Evolutionary conservation across 2,888 invertebrate genomes (phyloP).

Genomic region (Azorinus chamasolen): DNA sequence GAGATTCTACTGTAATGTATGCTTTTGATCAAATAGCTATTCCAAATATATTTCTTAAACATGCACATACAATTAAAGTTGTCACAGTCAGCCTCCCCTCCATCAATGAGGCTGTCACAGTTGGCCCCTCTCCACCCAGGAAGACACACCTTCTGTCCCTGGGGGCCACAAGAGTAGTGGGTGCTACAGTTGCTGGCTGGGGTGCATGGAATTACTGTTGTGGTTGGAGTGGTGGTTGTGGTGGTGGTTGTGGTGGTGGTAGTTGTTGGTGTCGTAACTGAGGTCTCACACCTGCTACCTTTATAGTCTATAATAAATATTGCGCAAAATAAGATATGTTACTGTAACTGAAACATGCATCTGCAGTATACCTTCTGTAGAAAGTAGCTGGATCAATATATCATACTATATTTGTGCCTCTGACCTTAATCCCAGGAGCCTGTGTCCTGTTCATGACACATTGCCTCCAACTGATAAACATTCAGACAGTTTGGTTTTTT

Average conservation of each 20-base stretch:
- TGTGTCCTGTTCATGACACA: too few relatives aligned
- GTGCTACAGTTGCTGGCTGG: conserved; percentile 87
- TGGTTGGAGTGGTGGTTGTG: conserved; percentile 43
- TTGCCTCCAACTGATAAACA: too few relatives aligned
- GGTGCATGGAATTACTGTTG: conserved; percentile 36
- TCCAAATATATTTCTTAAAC: too few relatives aligned
- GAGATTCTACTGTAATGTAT: too few relatives aligned
- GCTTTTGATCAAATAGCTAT: too few relatives aligned
- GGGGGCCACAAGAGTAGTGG: conserved; percentile 95
- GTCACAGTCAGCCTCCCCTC: conserved; percentile 66
- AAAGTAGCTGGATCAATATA: too few relatives aligned
- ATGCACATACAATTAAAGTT: conserved; percentile 59
- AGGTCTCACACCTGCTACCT: neutral
- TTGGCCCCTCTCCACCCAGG: conserved; percentile 97
- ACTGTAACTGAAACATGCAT: too few relatives aligned
- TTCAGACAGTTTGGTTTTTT: too few relatives aligned
- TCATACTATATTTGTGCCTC: too few relatives aligned
- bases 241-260: conserved; percentile 36
- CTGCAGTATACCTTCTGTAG: too few relatives aligned
- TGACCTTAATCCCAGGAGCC: too few relatives aligned
- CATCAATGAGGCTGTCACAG: conserved; percentile 89
- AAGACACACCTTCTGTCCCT: conserved; percentile 96
- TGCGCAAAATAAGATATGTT: neutral
- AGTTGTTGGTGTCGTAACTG: conserved; percentile 30
- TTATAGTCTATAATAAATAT: neutral